Conservation (phyloP, 1,140 invertebrate species). For the Oncopeltus fasciatus region DNA sequence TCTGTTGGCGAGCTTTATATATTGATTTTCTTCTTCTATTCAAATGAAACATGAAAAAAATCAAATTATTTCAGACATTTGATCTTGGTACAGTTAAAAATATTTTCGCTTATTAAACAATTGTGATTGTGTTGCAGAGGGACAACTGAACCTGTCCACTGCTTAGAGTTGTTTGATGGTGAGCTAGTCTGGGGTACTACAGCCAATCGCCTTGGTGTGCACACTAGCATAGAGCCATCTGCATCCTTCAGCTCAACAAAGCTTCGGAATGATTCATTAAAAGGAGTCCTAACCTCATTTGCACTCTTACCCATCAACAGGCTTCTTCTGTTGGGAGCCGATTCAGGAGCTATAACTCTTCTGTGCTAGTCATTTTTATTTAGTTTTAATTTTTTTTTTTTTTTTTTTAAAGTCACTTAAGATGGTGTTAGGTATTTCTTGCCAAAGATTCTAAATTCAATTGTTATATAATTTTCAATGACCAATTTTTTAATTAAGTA, state of each 20-base stretch:
- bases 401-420: no score
- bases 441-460: no score
- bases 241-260: conserved; percentile 70
- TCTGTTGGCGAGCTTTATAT: no score
- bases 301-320: conserved; percentile 76
- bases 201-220: conserved; percentile 79
- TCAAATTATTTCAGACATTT: not conserved
- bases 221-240: conserved; percentile 55
- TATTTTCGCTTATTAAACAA: not conserved
- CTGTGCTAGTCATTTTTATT: no score
- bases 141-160: conserved; percentile 78
- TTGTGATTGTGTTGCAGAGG: conserved; percentile 51
- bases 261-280: conserved; percentile 75
- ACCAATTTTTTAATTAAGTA: no score
- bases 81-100: not conserved
- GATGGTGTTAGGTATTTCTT: no score
- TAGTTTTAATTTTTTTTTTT: no score
- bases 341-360: conserved; percentile 73
- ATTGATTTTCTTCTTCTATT: no score
- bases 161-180: conserved; percentile 54
- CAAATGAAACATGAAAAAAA: not conserved
- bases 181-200: conserved; percentile 70
- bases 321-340: conserved; percentile 72
- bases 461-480: no score
- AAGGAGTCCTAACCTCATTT: conserved; percentile 79